Percentiles rank a stretch among this genome's conserved stretches.
Evolutionary conservation across 2,888 invertebrate genomes (phyloP).

Genomic region (Cetonia aurata): DNA sequence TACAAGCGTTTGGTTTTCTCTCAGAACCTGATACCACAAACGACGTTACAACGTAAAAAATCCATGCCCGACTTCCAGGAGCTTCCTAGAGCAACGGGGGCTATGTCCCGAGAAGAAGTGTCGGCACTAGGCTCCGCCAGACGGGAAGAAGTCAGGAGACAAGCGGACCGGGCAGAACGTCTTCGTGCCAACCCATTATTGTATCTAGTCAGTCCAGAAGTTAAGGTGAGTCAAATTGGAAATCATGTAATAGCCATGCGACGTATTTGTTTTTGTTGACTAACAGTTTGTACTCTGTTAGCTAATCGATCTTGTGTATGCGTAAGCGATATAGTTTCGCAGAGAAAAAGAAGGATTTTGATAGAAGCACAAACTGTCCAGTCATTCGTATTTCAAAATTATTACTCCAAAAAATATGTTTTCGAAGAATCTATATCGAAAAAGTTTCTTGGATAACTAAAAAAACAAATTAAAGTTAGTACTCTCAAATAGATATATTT

Average conservation of each 20-base stretch:
- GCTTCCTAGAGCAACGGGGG: conserved; percentile 82
- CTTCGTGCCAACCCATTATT: conserved; percentile 94
- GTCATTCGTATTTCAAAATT: background rate
- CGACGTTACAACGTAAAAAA: conserved; percentile 91
- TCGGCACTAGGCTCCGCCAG: conserved; percentile 93
- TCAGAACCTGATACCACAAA: conserved; percentile 83
- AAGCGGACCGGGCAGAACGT: conserved; percentile 91
- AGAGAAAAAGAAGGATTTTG: background rate
- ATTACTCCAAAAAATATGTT: background rate
- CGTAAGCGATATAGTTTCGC: conserved; percentile 41
- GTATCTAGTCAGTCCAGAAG: conserved; percentile 96
- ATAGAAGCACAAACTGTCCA: conserved; percentile 39
- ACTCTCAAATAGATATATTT: no score
- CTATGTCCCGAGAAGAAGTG: conserved; percentile 95
- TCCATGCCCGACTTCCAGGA: conserved; percentile 96
- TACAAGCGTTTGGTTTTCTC: conserved; percentile 54
- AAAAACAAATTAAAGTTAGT: no score
- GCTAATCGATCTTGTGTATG: conserved; percentile 36
- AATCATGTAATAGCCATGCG: conserved; percentile 14
- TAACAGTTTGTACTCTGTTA: conserved; percentile 47
- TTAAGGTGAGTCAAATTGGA: conserved; percentile 79
- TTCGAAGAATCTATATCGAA: background rate
- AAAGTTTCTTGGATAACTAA: no score
- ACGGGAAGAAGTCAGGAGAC: conserved; percentile 93
- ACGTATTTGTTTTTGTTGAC: conserved; percentile 33